Evolutionary conservation across 2,797 vertebrate species (phyloP).

Genomic region (Trematomus bernacchii): DNA sequence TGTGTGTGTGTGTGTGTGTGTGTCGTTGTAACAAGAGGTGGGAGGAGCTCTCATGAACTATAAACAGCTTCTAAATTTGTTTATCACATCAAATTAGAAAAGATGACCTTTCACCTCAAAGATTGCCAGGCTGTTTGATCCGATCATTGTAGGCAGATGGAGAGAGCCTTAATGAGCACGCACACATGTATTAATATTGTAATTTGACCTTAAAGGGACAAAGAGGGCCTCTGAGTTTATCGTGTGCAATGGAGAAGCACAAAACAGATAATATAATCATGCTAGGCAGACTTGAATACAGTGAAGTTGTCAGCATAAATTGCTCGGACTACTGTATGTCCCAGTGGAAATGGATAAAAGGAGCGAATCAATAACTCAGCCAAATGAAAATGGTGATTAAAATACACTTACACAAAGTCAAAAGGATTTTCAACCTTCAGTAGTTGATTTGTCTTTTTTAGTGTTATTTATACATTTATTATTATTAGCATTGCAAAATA

Average conservation of each 20-base stretch:
- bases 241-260: constrained; percentile 15
- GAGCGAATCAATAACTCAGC: constrained; percentile 37
- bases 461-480: too few species aligned
- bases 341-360: constrained; percentile 19
- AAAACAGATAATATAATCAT: constrained; percentile 5
- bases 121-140: constrained; percentile 51
- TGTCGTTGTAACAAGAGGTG: background rate
- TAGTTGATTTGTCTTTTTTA: too few species aligned
- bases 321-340: constrained; percentile 9
- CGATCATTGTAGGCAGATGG: constrained; percentile 26
- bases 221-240: constrained; percentile 11
- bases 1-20: background rate
- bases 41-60: constrained; percentile 49
- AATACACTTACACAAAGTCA: background rate
- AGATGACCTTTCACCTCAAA: constrained; percentile 49
- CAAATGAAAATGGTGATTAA: constrained; percentile 48
- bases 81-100: constrained; percentile 68
- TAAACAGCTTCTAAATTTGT: constrained; percentile 64
- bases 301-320: constrained; percentile 30
- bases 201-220: constrained; percentile 30
- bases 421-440: too few species aligned
- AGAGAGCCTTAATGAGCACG: background rate
- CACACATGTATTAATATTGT: constrained; percentile 14
- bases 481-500: too few species aligned
- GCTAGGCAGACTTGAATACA: constrained; percentile 23